Evolutionary conservation across 2,113 vertebrate species (phyloP).

Genomic region (Gila orcuttii): DNA sequence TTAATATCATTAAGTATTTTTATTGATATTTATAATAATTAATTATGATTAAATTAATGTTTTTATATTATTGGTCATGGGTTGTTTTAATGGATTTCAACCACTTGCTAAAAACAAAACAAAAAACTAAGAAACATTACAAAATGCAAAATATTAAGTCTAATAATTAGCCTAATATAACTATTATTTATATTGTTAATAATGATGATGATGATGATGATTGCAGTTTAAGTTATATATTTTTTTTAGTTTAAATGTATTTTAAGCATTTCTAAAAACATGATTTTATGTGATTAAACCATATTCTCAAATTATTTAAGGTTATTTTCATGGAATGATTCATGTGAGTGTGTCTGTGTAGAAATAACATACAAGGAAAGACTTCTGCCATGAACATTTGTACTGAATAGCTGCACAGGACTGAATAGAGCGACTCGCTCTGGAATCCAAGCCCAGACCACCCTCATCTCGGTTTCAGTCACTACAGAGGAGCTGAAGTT

Average conservation of each 20-base stretch:
- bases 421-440: constrained; percentile 85
- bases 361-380: constrained; percentile 75
- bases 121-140: too few relatives aligned
- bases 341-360: neutral
- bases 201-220: too few relatives aligned
- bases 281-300: neutral
- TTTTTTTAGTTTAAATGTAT: neutral
- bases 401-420: constrained; percentile 79
- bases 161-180: too few relatives aligned
- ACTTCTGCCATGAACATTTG: constrained; percentile 75
- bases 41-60: too few relatives aligned
- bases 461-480: constrained; percentile 82
- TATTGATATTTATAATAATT: too few relatives aligned
- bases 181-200: too few relatives aligned
- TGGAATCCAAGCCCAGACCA: constrained; percentile 90
- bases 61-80: too few relatives aligned
- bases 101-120: too few relatives aligned
- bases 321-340: neutral
- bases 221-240: too few relatives aligned
- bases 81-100: too few relatives aligned
- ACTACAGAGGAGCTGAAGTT: constrained; percentile 80
- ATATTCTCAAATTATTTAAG: neutral
- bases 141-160: too few relatives aligned
- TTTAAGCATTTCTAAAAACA: neutral
- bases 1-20: too few relatives aligned